Evolutionary conservation across 2,113 vertebrate species (phyloP), one percentile per base, ranked within the genome.

Genomic region (Bubo scandiacus): DNA sequence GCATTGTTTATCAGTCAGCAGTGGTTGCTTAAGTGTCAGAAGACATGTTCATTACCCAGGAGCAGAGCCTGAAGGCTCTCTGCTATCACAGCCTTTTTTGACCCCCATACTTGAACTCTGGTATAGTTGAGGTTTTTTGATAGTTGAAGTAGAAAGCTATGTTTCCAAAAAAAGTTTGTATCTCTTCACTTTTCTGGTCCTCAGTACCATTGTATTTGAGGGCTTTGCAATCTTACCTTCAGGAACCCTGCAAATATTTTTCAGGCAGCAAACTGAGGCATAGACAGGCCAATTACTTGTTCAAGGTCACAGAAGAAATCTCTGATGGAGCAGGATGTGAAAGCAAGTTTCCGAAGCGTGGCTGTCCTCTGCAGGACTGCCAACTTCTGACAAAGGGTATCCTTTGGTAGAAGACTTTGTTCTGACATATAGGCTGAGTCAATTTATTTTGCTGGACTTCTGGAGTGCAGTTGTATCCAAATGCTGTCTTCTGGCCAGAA

Each of bases 231-330:
- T 77, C 77, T 79, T 34, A 30, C 19, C 32, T 59, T 95, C 25
- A 34, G 74, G 62, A 74, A 36, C 27, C 21, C 36, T 65, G 38
- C 15, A 57, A 79, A 23, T 51, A 19, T 51, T 80, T 92, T 82
- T 73, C 49, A 73, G 40, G 25, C 57, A 71, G 63, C 59, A 90
- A 63, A 87, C 15, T 0, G 9, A 87, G 54, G 12, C 66, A 34
- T 6, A 58, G 40, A 54, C 17, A 17, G 55, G 26, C 25, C 59
- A 92, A 58, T 45, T n/a, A 7, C 34, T 92, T 49, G 40, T 42
- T 89, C 89, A 94, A 95, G 84, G 91, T 95, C 92, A 91, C 62
- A n/a, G 42, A 82, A 82, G 52, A 71, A 80, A 70, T 75, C 52
- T 80, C 10, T 67, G 42, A 45, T 30, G 63, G 47, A 87, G 62